A percentile compares a stretch with the other conserved stretches of the same genome.
Conservation (phyloP, 1,140 invertebrate genomes). For the Bradysia coprophila region DNA sequence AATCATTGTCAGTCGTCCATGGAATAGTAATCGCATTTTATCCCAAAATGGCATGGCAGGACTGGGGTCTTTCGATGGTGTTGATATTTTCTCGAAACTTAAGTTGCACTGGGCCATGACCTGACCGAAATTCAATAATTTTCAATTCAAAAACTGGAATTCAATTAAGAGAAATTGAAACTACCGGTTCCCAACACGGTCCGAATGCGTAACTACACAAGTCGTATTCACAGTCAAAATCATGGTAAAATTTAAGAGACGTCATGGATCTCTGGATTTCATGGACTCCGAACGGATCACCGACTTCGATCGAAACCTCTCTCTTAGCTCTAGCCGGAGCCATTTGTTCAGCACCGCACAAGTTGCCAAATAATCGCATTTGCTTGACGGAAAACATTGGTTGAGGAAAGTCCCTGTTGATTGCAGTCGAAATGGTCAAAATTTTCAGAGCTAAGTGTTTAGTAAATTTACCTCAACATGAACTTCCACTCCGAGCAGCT, state of each 20-base stretch:
- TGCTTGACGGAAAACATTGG: conserved; percentile 68
- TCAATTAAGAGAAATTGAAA: neutral
- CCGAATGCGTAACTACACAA: conserved; percentile 86
- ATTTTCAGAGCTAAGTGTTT: no score
- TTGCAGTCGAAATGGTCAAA: neutral
- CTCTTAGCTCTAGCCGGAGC: conserved; percentile 58
- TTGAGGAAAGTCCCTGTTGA: conserved; percentile 78
- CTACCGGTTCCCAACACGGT: conserved; percentile 93
- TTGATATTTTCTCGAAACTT: conserved; percentile 70
- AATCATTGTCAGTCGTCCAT: conserved; percentile 78
- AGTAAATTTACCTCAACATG: conserved; percentile 43
- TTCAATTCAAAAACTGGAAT: no score
- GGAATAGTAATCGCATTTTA: conserved; percentile 81
- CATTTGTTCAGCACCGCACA: conserved; percentile 78
- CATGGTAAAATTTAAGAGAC: conserved; percentile 92
- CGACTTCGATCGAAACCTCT: conserved; percentile 49
- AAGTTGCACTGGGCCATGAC: conserved; percentile 82
- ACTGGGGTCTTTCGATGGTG: conserved; percentile 83
- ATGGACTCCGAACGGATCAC: conserved; percentile 51
- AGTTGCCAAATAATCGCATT: conserved; percentile 71
- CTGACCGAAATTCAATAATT: no score
- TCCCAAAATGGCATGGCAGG: conserved; percentile 93
- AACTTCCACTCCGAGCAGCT: conserved; percentile 72
- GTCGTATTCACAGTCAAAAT: conserved; percentile 86
- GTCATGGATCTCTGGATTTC: conserved; percentile 76